Percentiles rank a stretch among this genome's conserved stretches.
Evolutionary conservation across 2,797 vertebrate species (phyloP).

Genomic region (Betta splendens): DNA sequence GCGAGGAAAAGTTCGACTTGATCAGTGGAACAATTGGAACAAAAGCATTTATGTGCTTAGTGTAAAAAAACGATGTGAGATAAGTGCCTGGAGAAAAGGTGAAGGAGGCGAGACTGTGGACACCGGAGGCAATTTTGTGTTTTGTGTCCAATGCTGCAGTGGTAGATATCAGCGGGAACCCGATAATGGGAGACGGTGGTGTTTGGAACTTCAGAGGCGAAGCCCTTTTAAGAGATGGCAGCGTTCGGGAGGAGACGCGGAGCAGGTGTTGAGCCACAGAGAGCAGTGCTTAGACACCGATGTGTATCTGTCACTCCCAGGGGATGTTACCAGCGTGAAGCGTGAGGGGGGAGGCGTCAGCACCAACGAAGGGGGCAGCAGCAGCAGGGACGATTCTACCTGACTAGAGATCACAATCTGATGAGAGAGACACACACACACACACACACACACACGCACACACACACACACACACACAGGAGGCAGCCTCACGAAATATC

Average conservation of each 20-base stretch:
- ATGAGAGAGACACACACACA: conserved; percentile 39
- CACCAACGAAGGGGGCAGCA: conserved; percentile 61
- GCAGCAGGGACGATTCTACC: conserved; percentile 62
- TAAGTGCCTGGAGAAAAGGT: conserved; percentile 38
- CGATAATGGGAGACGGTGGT: conserved; percentile 17
- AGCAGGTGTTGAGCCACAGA: conserved; percentile 46
- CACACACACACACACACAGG: conserved; percentile 18
- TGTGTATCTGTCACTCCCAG: conserved; percentile 70
- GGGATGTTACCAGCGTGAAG: conserved; percentile 62
- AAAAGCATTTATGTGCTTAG: conserved; percentile 37
- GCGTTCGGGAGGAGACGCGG: conserved; percentile 41
- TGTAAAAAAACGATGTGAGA: conserved; percentile 49
- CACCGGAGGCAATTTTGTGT: conserved; percentile 53
- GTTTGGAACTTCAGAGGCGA: conserved; percentile 50
- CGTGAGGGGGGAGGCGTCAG: conserved; percentile 58
- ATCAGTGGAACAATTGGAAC: conserved; percentile 46
- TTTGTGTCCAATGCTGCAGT: conserved; percentile 27
- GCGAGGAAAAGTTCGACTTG: conserved; percentile 48
- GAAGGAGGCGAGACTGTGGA: conserved; percentile 40
- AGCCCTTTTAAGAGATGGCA: conserved; percentile 58
- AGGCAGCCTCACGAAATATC: conserved; percentile 57
- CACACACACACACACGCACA: conserved; percentile 23
- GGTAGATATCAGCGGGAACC: conserved; percentile 9
- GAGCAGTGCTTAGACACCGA: conserved; percentile 53
- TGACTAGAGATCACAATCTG: conserved; percentile 77